Evolutionary conservation across 2,797 vertebrate species (phyloP).

Genomic region (Carduelis carduelis): DNA sequence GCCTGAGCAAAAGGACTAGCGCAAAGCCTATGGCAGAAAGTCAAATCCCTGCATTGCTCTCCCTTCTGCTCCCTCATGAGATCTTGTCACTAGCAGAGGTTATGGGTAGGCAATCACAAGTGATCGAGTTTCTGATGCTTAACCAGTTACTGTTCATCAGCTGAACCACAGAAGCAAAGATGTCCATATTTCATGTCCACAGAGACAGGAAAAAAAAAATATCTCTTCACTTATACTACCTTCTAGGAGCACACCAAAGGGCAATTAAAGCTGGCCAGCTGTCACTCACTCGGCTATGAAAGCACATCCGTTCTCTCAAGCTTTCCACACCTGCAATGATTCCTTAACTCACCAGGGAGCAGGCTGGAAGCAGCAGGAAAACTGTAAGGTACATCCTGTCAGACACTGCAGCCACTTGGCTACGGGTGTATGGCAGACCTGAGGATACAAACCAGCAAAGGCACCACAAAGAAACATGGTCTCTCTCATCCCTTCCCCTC

Average conservation of each 20-base stretch:
- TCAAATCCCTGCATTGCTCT: background rate
- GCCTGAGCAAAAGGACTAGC: background rate
- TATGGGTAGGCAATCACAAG: background rate
- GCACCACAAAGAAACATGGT: background rate
- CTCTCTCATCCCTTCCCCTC: background rate
- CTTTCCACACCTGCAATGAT: background rate
- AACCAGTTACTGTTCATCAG: slow-evolving; percentile 11
- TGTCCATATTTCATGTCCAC: background rate
- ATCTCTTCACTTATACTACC: background rate
- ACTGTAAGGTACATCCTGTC: background rate
- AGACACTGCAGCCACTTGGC: background rate
- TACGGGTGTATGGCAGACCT: rapidly evolving
- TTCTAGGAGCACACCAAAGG: background rate
- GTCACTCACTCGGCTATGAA: slow-evolving; percentile 28
- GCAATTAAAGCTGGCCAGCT: slow-evolving; percentile 28
- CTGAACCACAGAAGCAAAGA: background rate
- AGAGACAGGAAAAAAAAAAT: slow-evolving; percentile 3
- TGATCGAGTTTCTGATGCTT: background rate
- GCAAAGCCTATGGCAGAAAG: background rate
- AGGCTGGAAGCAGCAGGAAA: background rate
- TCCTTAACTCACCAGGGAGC: background rate
- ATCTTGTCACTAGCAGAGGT: background rate
- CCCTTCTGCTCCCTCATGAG: background rate
- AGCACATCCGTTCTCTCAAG: background rate
- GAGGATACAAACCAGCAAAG: background rate